Evolutionary conservation across 2,113 vertebrate genomes (phyloP).

Genomic region (Tetraodon nigroviridis): DNA sequence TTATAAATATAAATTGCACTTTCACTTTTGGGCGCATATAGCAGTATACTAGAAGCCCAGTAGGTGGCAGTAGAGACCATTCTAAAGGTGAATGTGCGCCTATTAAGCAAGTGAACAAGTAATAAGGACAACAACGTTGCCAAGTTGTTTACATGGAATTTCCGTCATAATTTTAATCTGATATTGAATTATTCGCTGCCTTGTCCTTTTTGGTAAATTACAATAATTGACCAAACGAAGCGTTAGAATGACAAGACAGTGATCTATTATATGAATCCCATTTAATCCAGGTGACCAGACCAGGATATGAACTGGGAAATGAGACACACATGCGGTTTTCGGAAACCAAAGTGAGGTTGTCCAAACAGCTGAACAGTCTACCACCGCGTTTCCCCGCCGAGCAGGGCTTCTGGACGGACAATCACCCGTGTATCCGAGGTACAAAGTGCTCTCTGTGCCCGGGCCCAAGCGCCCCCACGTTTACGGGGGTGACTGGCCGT

Average conservation of each 20-base stretch:
- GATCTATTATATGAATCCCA: constrained; percentile 10
- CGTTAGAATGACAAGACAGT: background rate
- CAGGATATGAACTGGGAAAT: constrained; percentile 54
- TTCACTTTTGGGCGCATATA: background rate
- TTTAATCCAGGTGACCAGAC: constrained; percentile 20
- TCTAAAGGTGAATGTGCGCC: background rate
- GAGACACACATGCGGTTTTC: constrained; percentile 51
- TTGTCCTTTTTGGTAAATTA: background rate
- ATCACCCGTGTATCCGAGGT: constrained; percentile 67
- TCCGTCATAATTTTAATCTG: background rate
- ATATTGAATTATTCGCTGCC: fast-evolving
- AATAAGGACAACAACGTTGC: background rate
- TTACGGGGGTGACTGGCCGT: constrained; percentile 46
- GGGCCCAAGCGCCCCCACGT: constrained; percentile 22
- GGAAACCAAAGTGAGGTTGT: constrained; percentile 76
- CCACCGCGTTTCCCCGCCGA: constrained; percentile 62
- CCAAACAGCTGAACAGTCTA: constrained; percentile 74
- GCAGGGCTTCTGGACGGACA: constrained; percentile 62
- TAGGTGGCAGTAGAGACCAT: background rate
- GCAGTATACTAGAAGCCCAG: background rate
- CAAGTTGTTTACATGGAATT: background rate
- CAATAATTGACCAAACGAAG: background rate
- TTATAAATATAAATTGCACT: no score
- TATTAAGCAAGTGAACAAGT: background rate
- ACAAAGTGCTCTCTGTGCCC: constrained; percentile 73